Evolutionary conservation across 2,797 vertebrate genomes (phyloP).

Genomic region (Acomys russatus): DNA sequence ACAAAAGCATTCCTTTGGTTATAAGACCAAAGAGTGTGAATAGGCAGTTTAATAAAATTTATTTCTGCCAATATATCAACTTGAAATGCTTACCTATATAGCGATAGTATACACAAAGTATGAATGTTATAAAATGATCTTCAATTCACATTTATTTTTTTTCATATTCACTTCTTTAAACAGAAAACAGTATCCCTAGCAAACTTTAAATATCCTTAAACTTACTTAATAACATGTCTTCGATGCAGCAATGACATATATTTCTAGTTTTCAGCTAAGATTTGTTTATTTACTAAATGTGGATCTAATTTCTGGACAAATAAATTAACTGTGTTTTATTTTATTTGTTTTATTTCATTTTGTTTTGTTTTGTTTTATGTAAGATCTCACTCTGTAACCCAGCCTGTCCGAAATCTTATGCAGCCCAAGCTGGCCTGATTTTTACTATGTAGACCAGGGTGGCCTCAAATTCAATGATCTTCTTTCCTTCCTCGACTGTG

Average conservation of each 20-base stretch:
- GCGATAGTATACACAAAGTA: background rate
- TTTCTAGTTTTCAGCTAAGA: background rate
- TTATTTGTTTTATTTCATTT: background rate
- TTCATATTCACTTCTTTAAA: background rate
- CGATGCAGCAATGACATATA: background rate
- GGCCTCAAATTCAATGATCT: background rate
- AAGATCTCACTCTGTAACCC: background rate
- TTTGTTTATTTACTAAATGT: background rate
- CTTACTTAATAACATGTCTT: background rate
- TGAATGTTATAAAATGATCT: background rate
- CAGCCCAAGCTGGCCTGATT: background rate
- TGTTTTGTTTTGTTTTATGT: background rate
- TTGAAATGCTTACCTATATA: background rate
- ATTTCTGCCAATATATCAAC: background rate
- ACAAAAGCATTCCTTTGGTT: background rate
- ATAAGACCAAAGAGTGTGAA: background rate
- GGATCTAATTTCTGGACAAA: background rate
- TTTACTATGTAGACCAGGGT: rapidly evolving
- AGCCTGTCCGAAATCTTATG: background rate
- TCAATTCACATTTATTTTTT: background rate
- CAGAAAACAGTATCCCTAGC: background rate
- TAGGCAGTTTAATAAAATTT: background rate
- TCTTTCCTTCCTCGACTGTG: background rate
- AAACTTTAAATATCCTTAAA: background rate
- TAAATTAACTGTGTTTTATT: background rate